Evolutionary conservation across 1,140 invertebrate species (phyloP), one percentile per base, ranked within the genome.

Genomic region (Musca vetustissima): DNA sequence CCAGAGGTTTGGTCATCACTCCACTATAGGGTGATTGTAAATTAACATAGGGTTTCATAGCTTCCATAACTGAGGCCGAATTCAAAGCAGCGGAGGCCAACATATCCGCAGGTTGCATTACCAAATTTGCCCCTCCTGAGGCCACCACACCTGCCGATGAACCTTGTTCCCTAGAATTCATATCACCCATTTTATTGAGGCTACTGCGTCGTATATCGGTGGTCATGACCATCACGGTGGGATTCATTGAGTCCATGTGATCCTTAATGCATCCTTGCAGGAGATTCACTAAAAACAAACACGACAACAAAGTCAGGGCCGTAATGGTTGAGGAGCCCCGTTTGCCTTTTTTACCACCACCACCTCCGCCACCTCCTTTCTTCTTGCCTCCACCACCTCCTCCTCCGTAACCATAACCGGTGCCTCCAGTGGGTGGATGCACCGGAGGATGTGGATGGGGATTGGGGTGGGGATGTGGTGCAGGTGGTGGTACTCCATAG

Each of bases 201-300:
- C 75, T 73, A 70, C 78, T 81, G 71, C 78, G 78, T 70, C 61
- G 72, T 52, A 73, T 74, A 64, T 68, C 72, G 28, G 75, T 71
- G 15, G 79, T 81, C 71, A 81, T 80, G 48, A 81, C 79, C 75
- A 80, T 82, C 9, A 84, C 83, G 70, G 85, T 86, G 19, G 86
- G 84, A 75, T 79, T 86, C 80, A 88, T 85, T n/a, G 85, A 80
- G 2, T 80, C 80, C 85, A 88, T 88, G 67, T 89, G 87, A 67
- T 89, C 88, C 74, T 87, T 87, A 55, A 89, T 81, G 74, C 88
- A 89, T 66, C 84, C 86, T 75, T 93, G 92, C 74, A 94, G 85
- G 19, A 93, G 87, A 73, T 93, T 91, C 4, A 94, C 84, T 69
- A 93, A 91, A 80, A 93, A 94, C 22, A 94, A 82, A 78, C 93